Evolutionary conservation across 2,888 invertebrate genomes (phyloP).

Genomic region (Spodoptera picta): DNA sequence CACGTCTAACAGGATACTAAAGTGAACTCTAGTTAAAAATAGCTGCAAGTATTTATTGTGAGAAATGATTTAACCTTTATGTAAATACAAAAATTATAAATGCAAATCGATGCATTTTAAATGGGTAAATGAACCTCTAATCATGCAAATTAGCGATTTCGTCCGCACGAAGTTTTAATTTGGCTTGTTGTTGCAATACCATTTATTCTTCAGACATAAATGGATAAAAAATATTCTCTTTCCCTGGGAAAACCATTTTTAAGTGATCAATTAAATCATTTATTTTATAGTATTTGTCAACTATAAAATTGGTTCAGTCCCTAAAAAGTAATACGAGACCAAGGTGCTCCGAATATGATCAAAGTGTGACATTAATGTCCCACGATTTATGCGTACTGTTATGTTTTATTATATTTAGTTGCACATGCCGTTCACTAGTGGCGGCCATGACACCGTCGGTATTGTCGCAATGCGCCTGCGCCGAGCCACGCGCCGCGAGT

Average conservation of each 20-base stretch:
- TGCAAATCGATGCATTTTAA: constrained; percentile 11
- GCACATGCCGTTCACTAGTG: constrained; percentile 71
- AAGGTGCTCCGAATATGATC: constrained; percentile 50
- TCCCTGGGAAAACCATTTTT: background rate
- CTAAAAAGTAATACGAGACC: constrained; percentile 39
- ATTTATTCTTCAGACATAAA: background rate
- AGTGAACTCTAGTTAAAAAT: too few relatives aligned
- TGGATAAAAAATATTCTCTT: background rate
- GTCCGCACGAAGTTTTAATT: constrained; percentile 24
- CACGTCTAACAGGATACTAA: too few relatives aligned
- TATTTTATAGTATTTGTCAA: constrained; percentile 19
- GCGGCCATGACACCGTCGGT: constrained; percentile 81
- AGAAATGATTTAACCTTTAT: background rate
- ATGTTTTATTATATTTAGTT: constrained; percentile 69
- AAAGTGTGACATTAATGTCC: constrained; percentile 56
- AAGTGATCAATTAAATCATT: constrained; percentile 22
- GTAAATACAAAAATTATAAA: background rate
- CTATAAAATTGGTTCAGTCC: constrained; percentile 27
- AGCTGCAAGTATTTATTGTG: background rate
- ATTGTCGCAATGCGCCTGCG: constrained; percentile 77
- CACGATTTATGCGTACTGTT: constrained; percentile 58
- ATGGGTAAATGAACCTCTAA: background rate
- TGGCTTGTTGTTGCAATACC: constrained; percentile 4
- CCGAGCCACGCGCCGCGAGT: constrained; percentile 39
- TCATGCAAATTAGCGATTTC: constrained; percentile 18